Percentiles rank a stretch among this genome's conserved stretches.
phyloP scores from a whole-genome alignment of 2,888 invertebrate genomes.

The Leptothorax acervorum region DNA sequence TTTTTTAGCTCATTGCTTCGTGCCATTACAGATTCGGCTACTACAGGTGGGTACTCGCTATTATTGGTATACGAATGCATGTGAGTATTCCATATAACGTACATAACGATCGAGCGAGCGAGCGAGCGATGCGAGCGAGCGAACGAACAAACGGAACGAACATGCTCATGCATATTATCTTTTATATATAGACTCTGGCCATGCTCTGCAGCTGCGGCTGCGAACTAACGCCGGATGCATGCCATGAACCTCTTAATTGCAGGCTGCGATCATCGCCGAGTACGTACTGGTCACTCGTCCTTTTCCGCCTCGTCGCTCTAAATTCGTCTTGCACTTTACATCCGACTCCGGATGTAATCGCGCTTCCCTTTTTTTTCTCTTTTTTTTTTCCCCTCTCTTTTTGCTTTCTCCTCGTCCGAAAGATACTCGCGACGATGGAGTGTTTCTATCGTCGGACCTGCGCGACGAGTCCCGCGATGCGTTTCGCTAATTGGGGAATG shows the following conservation, averaged over 20 bases:
- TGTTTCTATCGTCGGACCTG: not conserved
- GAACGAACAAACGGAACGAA: constrained; percentile 78
- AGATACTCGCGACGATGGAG: not conserved
- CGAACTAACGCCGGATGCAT: constrained; percentile 71
- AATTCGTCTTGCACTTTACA: constrained; percentile 22
- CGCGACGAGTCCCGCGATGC: constrained; percentile 1
- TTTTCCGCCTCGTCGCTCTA: constrained; percentile 30
- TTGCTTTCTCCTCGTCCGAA: not conserved
- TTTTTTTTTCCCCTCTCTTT: not conserved
- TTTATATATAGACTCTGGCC: constrained; percentile 78
- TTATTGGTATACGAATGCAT: constrained; percentile 63
- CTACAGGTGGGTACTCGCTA: constrained; percentile 71
- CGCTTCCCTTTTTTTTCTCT: not conserved
- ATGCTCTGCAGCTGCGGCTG: constrained; percentile 79
- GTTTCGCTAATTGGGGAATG: not conserved
- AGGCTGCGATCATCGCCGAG: constrained; percentile 20
- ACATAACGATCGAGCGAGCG: constrained; percentile 74
- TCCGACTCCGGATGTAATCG: constrained; percentile 18
- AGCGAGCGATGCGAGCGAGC: constrained; percentile 76
- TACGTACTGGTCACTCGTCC: constrained; percentile 24
- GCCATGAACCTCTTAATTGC: constrained; percentile 64
- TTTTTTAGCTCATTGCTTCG: constrained; percentile 68
- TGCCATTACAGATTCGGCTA: constrained; percentile 70
- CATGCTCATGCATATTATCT: constrained; percentile 82
- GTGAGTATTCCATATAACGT: constrained; percentile 63